These are phyloP conservation scores for Nasalis larvatus DNA, from an alignment of 2,113 vertebrate species.

Conservation along the genomic window DNA sequence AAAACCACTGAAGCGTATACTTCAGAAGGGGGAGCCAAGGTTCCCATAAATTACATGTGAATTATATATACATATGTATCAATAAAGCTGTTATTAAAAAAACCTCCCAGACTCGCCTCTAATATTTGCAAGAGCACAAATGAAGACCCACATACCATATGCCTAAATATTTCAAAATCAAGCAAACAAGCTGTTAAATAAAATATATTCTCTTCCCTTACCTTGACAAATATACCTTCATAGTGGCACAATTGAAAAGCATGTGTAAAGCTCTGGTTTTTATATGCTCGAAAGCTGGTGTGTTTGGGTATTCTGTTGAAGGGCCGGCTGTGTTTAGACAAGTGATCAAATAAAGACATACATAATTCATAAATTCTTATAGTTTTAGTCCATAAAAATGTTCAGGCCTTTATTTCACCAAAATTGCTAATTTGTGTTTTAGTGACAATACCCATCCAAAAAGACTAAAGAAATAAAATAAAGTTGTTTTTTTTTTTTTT, in stretches of 20 bases:
- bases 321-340: slow-evolving; percentile 44
- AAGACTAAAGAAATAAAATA: neutral
- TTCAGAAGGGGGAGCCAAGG: neutral
- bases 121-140: neutral
- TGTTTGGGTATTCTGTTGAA: neutral
- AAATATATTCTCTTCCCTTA: slow-evolving; percentile 45
- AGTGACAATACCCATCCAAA: neutral
- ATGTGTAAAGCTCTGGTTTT: neutral
- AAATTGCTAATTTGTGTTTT: neutral
- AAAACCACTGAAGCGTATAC: neutral
- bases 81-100: neutral
- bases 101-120: neutral
- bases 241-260: neutral
- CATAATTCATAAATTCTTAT: slow-evolving; percentile 4
- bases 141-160: slow-evolving; percentile 27
- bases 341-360: neutral
- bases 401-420: neutral
- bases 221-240: slow-evolving; percentile 31
- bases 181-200: slow-evolving; percentile 40
- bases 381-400: slow-evolving; percentile 1
- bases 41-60: neutral
- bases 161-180: slow-evolving; percentile 51
- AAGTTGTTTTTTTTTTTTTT: slow-evolving; percentile 33
- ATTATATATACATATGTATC: neutral
- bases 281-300: neutral